Evolutionary conservation across 2,797 vertebrate species (phyloP), one percentile per base, ranked within the genome.

Genomic region (Bovichtus variegatus): DNA sequence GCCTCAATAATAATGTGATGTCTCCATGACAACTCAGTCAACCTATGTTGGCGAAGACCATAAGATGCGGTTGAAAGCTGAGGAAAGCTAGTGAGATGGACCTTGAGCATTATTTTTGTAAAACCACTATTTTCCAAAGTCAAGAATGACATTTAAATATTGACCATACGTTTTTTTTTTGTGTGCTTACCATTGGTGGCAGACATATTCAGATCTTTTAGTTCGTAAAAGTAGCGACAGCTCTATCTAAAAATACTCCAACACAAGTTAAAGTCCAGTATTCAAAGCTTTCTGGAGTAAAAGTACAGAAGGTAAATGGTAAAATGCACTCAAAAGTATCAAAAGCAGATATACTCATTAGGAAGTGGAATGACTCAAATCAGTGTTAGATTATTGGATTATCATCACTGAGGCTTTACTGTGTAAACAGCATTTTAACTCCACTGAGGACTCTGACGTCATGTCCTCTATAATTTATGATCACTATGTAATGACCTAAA

Each of bases 381-480:
- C 18, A 23, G 23, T 40, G 1, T 6, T 18, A 34, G 15, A 60
- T 68, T 36, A 40, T 38, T 40, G n/a, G n/a, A 58, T 21, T 40
- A 49, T 62, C 3, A n/a, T 44, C 41, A 36, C 3, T 29, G 36
- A 63, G 23, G 44, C 38, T 64, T 43, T 19, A 57, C 6, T 55
- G 27, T 27, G 13, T 12, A 31, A 15, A 18, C 40, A 67, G 23
- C 68, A 50, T 43, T 40, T 61, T n/a, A 76, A 63, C 3, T 49
- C 6, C 18, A 46, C 1, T 49, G n/a, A 36, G n/a, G 40, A 9
- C 16, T 38, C 1, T 54, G 40, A 50, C 31, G 25, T 36, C 18
- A 67, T 23, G 23, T 40, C 23, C 11, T 47, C 11, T 49, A 25
- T 23, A 4, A 34, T 44, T 11, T 5, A 36, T 70, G 15, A 43